Conservation (phyloP, 2,797 vertebrate species). For the Lacerta viridis region DNA sequence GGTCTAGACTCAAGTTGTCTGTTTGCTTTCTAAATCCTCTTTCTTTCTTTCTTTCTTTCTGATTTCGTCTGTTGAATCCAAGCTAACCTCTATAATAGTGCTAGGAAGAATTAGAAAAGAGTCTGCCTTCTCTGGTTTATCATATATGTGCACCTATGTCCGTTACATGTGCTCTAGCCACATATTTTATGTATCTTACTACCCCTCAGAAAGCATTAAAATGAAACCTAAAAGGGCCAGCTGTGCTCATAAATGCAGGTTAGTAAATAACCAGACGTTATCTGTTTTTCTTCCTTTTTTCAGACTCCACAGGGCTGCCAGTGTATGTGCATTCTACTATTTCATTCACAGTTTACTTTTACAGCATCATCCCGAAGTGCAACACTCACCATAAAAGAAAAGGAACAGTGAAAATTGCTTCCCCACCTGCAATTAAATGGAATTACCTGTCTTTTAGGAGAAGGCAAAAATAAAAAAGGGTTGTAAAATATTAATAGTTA, state of each 20-base stretch:
- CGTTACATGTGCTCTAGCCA: conserved; percentile 49
- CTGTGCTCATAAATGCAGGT: conserved; percentile 68
- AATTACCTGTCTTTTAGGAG: conserved; percentile 64
- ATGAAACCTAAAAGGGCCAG: conserved; percentile 52
- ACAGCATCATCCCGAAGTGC: conserved; percentile 65
- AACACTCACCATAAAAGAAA: conserved; percentile 60
- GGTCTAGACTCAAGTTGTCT: neutral
- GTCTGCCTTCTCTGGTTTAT: conserved; percentile 42
- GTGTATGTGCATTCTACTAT: conserved; percentile 59
- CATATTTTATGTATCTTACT: conserved; percentile 69
- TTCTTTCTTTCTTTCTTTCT: neutral
- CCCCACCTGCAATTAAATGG: conserved; percentile 62
- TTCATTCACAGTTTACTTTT: conserved; percentile 73
- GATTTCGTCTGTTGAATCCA: conserved; percentile 29
- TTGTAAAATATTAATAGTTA: conserved; percentile 60
- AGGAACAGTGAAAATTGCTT: conserved; percentile 58
- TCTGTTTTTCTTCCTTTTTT: conserved; percentile 50
- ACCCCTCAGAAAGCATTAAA: conserved; percentile 67
- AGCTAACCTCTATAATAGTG: conserved; percentile 13
- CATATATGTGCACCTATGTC: conserved; percentile 49
- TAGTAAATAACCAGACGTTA: conserved; percentile 65
- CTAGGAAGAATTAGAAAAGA: conserved; percentile 33
- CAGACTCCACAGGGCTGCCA: conserved; percentile 53
- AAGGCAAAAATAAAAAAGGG: conserved; percentile 65
- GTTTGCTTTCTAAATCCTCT: conserved; percentile 12